Evolutionary conservation across 1,140 invertebrate species (phyloP).

Genomic region (Nasonia giraulti): DNA sequence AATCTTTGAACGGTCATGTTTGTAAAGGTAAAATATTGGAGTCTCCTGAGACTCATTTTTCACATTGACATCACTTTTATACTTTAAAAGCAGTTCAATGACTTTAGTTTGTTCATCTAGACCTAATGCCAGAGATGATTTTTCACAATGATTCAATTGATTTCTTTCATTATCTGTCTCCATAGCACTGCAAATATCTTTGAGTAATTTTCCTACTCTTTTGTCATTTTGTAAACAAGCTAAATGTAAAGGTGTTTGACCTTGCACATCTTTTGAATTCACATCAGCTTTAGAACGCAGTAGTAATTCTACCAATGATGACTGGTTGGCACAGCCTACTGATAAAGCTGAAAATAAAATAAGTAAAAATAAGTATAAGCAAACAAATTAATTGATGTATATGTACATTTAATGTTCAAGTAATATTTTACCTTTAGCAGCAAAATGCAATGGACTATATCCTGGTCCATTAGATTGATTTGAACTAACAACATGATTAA

Average conservation of each 20-base stretch:
- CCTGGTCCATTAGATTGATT: conserved; percentile 18
- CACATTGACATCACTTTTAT: conserved; percentile 40
- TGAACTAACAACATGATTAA: conserved; percentile 27
- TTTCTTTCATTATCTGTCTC: neutral
- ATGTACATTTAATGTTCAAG: neutral
- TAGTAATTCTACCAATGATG: conserved; percentile 23
- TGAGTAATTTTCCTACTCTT: conserved; percentile 29
- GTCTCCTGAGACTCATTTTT: conserved; percentile 28
- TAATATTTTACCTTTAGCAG: conserved; percentile 30
- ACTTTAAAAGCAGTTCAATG: conserved; percentile 31
- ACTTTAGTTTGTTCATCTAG: conserved; percentile 32
- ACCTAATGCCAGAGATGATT: neutral
- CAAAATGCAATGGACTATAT: conserved; percentile 46
- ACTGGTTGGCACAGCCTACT: neutral
- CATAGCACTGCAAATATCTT: neutral
- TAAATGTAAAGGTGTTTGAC: conserved; percentile 38
- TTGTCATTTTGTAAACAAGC: conserved; percentile 36
- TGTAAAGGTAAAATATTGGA: conserved; percentile 37
- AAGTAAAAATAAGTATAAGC: neutral
- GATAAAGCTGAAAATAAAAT: conserved; percentile 28
- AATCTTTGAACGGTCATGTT: neutral
- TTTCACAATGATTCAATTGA: neutral
- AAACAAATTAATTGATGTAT: neutral
- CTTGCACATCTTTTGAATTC: conserved; percentile 7
- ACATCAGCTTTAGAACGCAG: conserved; percentile 24